Evolutionary conservation across 2,888 invertebrate genomes (phyloP), one percentile per base, ranked within the genome.

Genomic region (Calliscelio sp.): DNA sequence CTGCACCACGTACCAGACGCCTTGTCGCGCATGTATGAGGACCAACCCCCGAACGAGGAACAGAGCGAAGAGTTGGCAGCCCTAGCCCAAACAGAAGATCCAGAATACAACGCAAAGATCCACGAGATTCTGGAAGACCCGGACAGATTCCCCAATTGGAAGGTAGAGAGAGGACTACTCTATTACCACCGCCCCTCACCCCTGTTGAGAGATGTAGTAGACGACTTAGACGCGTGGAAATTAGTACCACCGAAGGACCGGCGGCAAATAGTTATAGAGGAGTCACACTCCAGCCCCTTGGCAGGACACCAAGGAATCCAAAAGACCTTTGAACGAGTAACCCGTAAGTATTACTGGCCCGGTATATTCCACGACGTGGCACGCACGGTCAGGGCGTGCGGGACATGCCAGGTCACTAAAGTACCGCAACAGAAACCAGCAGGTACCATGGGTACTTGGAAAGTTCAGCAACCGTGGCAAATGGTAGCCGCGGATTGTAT

Each of bases 141-240:
- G 8, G 28, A 28, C 28, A 28, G 8, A 28, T 28, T 28, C 8
- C 41, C 41, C 5, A 41, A 41, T 11, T 41, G 41, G 41, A 41
- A n/a, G 11, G 11, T n/a, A 7, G 8, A 41, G 14, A 14, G 16
- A 10, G 11, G 11, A 7, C 3, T n/a, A n/a, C 11, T 41, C 5
- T 41, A n/a, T 41, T n/a, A 41, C 14, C 41, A 41, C 14, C 5
- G 14, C 11, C 49, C 49, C 11, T 7, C 4, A 6, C 18, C 49
- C 4, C 2, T 49, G 18, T 20, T 49, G 4, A 20, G 18, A 6
- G 14, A 49, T 7, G 3, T 49, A 5, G 5, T 49, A 8, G 49
- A 49, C 11, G 49, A 49, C 18, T 20, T 49, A 11, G 49, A 49
- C 18, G 49, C 20, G 18, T 49, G 49, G 49, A 49, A 49, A 49